A percentile compares a stretch with the other conserved stretches of the same genome.
phyloP scores from a whole-genome alignment of 2,797 vertebrate species.

The Tragopan temminckii region DNA sequence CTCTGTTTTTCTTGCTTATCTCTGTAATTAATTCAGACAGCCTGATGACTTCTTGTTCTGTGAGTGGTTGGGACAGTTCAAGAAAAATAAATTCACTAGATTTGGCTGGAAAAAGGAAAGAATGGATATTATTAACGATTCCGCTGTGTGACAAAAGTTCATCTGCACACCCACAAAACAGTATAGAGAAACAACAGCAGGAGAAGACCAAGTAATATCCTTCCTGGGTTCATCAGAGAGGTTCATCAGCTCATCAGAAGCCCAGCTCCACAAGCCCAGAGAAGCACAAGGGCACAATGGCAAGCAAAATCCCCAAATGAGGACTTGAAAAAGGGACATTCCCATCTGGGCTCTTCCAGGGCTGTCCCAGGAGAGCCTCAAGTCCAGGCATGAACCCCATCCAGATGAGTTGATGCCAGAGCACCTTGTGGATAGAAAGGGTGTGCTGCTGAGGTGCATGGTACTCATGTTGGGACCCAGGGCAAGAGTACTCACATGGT shows the following conservation, averaged over 20 bases:
- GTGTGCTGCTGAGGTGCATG: not conserved
- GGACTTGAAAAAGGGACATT: not conserved
- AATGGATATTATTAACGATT: not conserved
- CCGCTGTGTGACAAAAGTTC: not conserved
- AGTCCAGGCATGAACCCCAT: not conserved
- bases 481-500: conserved; percentile 81
- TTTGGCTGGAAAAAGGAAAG: conserved; percentile 79
- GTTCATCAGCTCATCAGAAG: not conserved
- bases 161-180: not conserved
- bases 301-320: not conserved
- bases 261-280: not conserved
- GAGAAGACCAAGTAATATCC: not conserved
- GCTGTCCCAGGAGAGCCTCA: not conserved
- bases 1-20: conserved; percentile 82
- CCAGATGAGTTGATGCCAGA: not conserved
- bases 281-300: not conserved
- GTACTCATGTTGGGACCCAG: not conserved
- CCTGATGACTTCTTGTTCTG: conserved; percentile 82
- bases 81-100: conserved; percentile 88
- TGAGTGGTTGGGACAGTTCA: conserved; percentile 82
- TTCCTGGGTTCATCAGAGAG: not conserved
- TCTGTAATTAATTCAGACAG: conserved; percentile 87
- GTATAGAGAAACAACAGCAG: not conserved
- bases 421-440: not conserved
- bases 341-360: no score